phyloP scores from a whole-genome alignment of 2,797 vertebrate species.

The Leptatherina wallacei region DNA sequence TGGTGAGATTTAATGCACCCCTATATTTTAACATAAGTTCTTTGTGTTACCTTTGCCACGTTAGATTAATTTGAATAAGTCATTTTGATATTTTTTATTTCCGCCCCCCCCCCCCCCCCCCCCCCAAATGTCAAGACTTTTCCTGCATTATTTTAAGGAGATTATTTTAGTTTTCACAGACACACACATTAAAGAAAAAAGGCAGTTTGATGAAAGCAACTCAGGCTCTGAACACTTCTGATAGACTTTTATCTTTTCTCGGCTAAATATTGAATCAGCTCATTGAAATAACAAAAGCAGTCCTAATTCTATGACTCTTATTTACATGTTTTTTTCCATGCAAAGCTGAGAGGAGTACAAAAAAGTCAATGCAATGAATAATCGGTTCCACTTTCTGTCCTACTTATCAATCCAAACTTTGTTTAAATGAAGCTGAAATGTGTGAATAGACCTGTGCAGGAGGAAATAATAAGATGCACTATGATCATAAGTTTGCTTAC shows the following conservation, averaged over 20 bases:
- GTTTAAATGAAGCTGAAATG: not conserved
- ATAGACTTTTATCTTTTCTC: no score
- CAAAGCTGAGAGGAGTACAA: not conserved
- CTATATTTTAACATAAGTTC: not conserved
- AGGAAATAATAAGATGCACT: not conserved
- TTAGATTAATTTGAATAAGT: not conserved
- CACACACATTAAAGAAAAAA: not conserved
- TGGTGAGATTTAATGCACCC: constrained; percentile 82
- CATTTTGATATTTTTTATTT: no score
- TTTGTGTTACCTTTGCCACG: not conserved
- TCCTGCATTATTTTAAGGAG: not conserved
- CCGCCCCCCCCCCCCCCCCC: no score
- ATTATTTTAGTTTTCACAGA: not conserved
- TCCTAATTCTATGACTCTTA: not conserved
- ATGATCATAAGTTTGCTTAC: not conserved
- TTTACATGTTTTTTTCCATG: not conserved
- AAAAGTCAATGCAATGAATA: constrained; percentile 5
- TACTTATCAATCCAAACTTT: not conserved
- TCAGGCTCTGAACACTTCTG: no score
- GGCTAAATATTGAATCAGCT: not conserved
- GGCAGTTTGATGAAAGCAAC: not conserved
- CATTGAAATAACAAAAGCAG: not conserved
- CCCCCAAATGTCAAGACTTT: not conserved
- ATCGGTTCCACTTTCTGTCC: constrained; percentile 15
- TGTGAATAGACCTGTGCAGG: not conserved